Base-by-base conservation (phyloP, 2,113 vertebrate genomes). In the Tachuris rubrigastra region DNA sequence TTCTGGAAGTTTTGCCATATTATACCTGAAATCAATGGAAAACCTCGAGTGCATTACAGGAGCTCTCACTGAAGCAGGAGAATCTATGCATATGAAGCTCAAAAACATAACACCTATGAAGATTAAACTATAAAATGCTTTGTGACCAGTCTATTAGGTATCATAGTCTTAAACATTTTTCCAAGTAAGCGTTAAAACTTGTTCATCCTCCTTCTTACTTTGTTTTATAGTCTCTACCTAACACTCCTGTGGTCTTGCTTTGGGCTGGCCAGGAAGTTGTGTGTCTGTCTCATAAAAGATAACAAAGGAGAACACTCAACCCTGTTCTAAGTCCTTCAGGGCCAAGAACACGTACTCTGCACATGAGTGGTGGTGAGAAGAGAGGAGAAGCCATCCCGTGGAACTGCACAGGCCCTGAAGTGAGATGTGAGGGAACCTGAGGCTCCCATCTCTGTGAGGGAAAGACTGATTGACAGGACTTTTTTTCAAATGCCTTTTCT, bases 81-180 rank as follows among this genome's bases (percentile, higher is more conserved):
- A 85, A 67, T 14, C 15, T 17, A 82, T 0, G 4, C 2, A 5
- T 25, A 67, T 5, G 8, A 89, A 87, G 15, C 41, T 77, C 19
- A 89, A 69, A 80, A 84, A 75, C n/a, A 21, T 3, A 50, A 12
- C 27, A 49, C 11, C 46, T 52, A 25, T 12, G 22, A 41, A 78
- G 31, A 85, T 25, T 62, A 67, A 81, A 22, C n/a, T 85, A 93
- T 44, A 60, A 91, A 91, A 78, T 63, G 42, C 39, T 71, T 28
- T 21, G 22, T 23, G 39, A 53, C 31, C 18, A 41, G 21, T 28
- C 44, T 55, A 21, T 42, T 78, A 2, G 1, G 20, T 50, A 63
- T 42, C 0, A 9, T 12, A 62, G 23, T 59, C 71, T 58, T 16
- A 88, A 79, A 74, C 30, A 37, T 22, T 23, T 78, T 85, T 74